phyloP scores from a whole-genome alignment of 2,888 invertebrate species.

The Drosophila lutescens region DNA sequence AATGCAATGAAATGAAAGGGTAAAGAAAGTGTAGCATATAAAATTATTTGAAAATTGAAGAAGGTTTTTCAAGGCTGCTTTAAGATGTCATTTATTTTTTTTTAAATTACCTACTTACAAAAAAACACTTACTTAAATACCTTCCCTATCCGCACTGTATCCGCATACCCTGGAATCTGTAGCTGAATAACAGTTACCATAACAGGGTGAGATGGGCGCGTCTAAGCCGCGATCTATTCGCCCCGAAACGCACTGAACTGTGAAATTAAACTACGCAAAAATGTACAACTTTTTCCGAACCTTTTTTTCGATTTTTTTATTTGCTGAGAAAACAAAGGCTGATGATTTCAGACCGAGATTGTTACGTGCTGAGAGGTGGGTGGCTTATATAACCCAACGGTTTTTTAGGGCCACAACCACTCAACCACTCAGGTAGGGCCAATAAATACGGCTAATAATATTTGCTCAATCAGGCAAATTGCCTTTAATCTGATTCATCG shows the following conservation, averaged over 20 bases:
- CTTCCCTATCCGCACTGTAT: conserved; percentile 2
- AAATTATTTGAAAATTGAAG: not conserved
- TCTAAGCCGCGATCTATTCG: conserved; percentile 64
- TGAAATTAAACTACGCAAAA: conserved; percentile 77
- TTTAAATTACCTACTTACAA: no score
- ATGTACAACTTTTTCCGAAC: conserved; percentile 22
- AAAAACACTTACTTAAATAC: not conserved
- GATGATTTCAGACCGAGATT: conserved; percentile 30
- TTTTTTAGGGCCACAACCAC: conserved; percentile 14
- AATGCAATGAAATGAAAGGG: not conserved
- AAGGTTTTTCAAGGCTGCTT: no score
- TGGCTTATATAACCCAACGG: conserved; percentile 28
- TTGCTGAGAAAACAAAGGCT: conserved; percentile 28
- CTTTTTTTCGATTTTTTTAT: conserved; percentile 14
- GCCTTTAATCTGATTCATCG: conserved; percentile 33
- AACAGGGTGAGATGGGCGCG: conserved; percentile 57
- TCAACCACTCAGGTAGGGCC: conserved; percentile 18
- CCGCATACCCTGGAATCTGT: not conserved
- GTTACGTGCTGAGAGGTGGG: conserved; percentile 16
- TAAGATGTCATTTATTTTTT: no score
- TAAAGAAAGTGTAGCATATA: no score
- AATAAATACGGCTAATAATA: conserved; percentile 30
- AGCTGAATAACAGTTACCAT: conserved; percentile 20
- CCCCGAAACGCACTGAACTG: conserved; percentile 74
- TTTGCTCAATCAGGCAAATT: conserved; percentile 34